phyloP scores from a whole-genome alignment of 1,140 invertebrate species.

The Drosophila nigromelanica region DNA sequence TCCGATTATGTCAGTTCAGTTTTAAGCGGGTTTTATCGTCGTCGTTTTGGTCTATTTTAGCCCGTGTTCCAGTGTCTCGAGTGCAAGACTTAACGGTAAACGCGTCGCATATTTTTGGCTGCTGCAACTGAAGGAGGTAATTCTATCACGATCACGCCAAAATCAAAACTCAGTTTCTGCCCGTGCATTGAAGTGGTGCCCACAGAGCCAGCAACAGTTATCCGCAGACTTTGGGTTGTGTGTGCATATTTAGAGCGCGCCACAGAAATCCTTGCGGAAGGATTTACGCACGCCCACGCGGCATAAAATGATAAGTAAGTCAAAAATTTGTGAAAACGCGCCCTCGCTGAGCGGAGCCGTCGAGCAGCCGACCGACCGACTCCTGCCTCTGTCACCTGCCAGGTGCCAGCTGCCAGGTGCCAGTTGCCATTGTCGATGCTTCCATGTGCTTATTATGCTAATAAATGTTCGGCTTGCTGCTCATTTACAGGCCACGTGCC shows the following conservation, averaged over 20 bases:
- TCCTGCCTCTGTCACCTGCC: too few relatives aligned
- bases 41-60: too few relatives aligned
- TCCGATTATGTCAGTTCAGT: slow-evolving; percentile 22
- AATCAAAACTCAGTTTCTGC: background rate
- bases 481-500: slow-evolving; percentile 45
- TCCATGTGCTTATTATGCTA: slow-evolving; percentile 50
- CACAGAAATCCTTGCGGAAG: slow-evolving; percentile 61
- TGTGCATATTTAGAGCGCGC: slow-evolving; percentile 44
- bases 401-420: background rate
- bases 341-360: too few relatives aligned
- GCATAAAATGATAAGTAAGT: slow-evolving; percentile 82
- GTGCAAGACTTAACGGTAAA: background rate
- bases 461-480: slow-evolving; percentile 43
- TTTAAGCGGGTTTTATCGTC: slow-evolving; percentile 8
- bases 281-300: slow-evolving; percentile 73
- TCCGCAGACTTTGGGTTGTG: background rate
- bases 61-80: background rate
- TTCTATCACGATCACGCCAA: background rate
- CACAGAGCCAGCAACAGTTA: slow-evolving; percentile 15
- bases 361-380: too few relatives aligned
- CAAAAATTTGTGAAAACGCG: slow-evolving; percentile 8
- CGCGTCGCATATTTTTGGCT: background rate
- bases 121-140: background rate
- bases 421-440: slow-evolving; percentile 18
- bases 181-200: background rate